phyloP scores from a whole-genome alignment of 2,888 invertebrate species.

The Dolichomitus sp. region DNA sequence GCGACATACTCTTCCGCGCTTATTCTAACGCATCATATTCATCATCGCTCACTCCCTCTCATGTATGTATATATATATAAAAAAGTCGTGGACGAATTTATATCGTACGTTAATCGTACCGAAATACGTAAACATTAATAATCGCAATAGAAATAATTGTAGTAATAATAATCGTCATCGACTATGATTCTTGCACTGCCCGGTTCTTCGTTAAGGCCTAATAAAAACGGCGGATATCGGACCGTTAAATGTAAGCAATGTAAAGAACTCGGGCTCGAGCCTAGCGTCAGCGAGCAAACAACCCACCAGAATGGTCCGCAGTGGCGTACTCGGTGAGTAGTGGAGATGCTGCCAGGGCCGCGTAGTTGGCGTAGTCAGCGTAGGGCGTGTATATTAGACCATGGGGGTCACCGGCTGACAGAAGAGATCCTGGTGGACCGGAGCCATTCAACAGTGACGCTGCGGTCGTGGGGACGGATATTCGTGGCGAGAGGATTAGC shows the following conservation, averaged over 20 bases:
- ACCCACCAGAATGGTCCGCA: constrained; percentile 98
- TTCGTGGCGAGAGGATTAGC: constrained; percentile 96
- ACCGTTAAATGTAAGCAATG: constrained; percentile 63
- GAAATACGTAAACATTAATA: constrained; percentile 45
- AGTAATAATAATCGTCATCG: constrained; percentile 49
- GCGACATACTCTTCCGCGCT: constrained; percentile 25
- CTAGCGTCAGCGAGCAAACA: constrained; percentile 93
- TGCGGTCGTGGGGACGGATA: constrained; percentile 94
- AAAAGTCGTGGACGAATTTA: constrained; percentile 31
- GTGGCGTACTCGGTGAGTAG: constrained; percentile 94
- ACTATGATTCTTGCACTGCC: constrained; percentile 44
- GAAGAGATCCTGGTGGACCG: constrained; percentile 89
- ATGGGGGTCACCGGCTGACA: constrained; percentile 91
- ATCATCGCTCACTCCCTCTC: constrained; percentile 41
- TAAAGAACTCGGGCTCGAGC: constrained; percentile 83
- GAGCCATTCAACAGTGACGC: constrained; percentile 89
- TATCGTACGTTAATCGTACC: constrained; percentile 32
- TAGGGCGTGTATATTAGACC: constrained; percentile 96
- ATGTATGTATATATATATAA: neutral
- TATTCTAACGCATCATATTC: constrained; percentile 42
- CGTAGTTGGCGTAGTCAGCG: constrained; percentile 96
- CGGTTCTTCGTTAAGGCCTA: constrained; percentile 60
- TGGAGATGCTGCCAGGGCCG: constrained; percentile 93
- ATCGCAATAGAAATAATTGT: constrained; percentile 51
- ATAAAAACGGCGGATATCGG: constrained; percentile 38